These are phyloP conservation scores for Pocillopora damicornis DNA, from an alignment of 64 coral and sea anemone genomes.

Conservation along the genomic window DNA sequence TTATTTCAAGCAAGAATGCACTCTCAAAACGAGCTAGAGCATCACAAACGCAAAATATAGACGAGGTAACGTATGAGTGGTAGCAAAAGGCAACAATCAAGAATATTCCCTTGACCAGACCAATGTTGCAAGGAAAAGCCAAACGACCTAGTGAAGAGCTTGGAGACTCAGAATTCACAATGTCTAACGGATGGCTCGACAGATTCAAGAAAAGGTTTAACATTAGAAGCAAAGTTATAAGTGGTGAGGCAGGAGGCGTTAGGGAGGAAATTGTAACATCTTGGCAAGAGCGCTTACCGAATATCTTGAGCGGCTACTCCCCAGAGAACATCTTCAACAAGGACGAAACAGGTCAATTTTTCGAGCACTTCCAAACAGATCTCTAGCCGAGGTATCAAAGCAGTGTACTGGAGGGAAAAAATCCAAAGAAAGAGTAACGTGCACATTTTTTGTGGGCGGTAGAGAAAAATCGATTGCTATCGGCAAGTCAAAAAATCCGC, in stretches of 20 bases:
- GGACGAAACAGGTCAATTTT: constrained; percentile 41
- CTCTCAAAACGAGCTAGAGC: no score
- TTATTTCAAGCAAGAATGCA: no score
- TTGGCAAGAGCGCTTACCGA: constrained; percentile 47
- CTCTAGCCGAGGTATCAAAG: constrained; percentile 26
- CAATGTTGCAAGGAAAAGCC: no score
- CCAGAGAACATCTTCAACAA: constrained; percentile 44
- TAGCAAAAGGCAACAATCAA: no score
- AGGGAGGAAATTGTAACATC: constrained; percentile 43
- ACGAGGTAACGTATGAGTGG: no score
- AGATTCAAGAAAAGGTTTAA: constrained; percentile 41
- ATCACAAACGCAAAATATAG: no score
- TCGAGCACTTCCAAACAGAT: constrained; percentile 27
- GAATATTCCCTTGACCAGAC: no score
- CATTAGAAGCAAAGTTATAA: constrained; percentile 29
- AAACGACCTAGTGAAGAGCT: no score
- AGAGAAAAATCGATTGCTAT: constrained; percentile 43
- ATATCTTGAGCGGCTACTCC: constrained; percentile 43
- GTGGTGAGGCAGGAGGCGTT: constrained; percentile 38
- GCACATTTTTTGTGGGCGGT: constrained; percentile 49
- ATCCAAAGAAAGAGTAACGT: constrained; percentile 48
- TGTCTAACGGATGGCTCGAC: constrained; percentile 46
- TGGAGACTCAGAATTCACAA: constrained; percentile 36
- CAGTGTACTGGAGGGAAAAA: constrained; percentile 47
- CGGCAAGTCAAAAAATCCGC: constrained; percentile 35